Percentiles rank a stretch among this genome's conserved stretches.
These are phyloP conservation scores for Rattus rattus DNA, from an alignment of 2,113 vertebrate species.

Conservation along the genomic window DNA sequence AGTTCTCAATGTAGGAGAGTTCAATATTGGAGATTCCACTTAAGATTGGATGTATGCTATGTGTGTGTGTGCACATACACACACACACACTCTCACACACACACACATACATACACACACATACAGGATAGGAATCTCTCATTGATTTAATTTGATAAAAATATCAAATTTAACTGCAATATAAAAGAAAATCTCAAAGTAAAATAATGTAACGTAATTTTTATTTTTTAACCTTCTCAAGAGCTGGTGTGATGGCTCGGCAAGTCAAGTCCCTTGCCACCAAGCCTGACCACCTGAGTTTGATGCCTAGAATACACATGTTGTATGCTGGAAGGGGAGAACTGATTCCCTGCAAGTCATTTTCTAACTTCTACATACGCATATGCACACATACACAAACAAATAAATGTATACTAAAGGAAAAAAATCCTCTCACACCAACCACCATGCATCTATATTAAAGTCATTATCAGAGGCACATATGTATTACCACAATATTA, in stretches of 20 bases:
- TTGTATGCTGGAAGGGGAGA: not conserved
- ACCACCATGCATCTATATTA: not conserved
- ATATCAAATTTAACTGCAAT: constrained; percentile 41
- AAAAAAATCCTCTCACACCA: not conserved
- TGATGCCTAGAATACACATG: not conserved
- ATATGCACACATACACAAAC: not conserved
- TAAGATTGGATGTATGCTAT: not conserved
- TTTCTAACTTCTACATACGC: not conserved
- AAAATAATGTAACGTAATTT: constrained; percentile 10
- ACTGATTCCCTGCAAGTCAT: not conserved
- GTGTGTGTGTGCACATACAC: not conserved
- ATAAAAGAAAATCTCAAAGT: constrained; percentile 38
- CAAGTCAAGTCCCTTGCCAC: not conserved
- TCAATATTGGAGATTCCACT: not conserved
- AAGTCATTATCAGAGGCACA: not conserved
- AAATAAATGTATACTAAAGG: not conserved
- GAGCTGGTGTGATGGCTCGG: not conserved
- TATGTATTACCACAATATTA: not conserved
- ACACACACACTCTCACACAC: not conserved
- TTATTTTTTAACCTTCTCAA: not conserved
- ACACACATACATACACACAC: not conserved
- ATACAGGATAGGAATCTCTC: not conserved
- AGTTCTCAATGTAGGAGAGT: not conserved
- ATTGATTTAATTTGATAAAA: not conserved
- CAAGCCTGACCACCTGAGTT: not conserved